Percentiles rank a stretch among this genome's conserved stretches.
Evolutionary conservation across 2,888 invertebrate genomes (phyloP).

Genomic region (Caenorhabditis panamensis): DNA sequence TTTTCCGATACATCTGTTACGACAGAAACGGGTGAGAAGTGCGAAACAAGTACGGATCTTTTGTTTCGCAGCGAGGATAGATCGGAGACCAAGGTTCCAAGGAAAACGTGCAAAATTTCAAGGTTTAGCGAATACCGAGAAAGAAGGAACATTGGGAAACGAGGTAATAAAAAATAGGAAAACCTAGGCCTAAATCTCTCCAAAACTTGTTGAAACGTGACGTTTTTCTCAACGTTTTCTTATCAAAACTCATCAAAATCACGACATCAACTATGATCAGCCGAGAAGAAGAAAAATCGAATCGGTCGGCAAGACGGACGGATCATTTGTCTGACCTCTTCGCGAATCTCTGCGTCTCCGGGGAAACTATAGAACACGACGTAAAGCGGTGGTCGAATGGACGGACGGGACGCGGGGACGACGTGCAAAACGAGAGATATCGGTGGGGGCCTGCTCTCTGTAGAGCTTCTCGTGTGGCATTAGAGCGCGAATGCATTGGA

Average conservation of each 20-base stretch:
- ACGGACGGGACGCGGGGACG: conserved; percentile 8
- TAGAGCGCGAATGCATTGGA: conserved; percentile 14
- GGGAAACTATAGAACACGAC: background rate
- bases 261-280: background rate
- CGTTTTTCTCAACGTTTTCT: background rate
- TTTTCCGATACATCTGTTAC: background rate
- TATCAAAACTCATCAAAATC: conserved; percentile 18
- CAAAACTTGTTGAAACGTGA: background rate
- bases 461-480: background rate
- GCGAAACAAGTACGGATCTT: background rate
- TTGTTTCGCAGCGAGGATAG: too few species aligned
- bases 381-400: conserved; percentile 6
- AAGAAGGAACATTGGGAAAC: too few species aligned
- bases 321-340: conserved; percentile 30
- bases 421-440: conserved; percentile 35
- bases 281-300: conserved; percentile 9
- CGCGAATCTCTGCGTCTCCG: conserved; percentile 1
- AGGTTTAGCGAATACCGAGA: too few species aligned
- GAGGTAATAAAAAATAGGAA: too few species aligned
- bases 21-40: background rate
- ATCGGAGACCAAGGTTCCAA: too few species aligned
- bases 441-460: background rate
- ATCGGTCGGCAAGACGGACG: too few species aligned
- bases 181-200: background rate
- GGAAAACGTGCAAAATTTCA: too few species aligned